Evolutionary conservation across 2,113 vertebrate genomes (phyloP).

Genomic region (Pangasianodon gigas): DNA sequence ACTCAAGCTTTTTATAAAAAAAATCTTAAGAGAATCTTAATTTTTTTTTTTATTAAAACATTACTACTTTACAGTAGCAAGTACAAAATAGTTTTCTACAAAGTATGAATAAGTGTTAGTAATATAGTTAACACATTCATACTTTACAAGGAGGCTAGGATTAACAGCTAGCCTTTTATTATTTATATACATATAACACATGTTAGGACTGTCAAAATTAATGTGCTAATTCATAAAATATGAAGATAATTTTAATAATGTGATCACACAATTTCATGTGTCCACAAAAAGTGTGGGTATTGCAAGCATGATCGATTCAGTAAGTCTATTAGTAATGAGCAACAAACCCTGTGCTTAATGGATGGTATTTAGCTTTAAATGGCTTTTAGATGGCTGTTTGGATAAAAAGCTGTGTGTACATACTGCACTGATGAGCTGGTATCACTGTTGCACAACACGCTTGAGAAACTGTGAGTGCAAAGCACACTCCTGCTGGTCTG

Average conservation of each 20-base stretch:
- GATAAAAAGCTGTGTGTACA: neutral
- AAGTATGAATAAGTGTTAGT: neutral
- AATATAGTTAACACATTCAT: neutral
- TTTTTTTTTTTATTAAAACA: neutral
- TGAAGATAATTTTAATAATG: neutral
- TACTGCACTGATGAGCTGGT: neutral
- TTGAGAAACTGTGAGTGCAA: neutral
- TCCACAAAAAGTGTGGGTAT: neutral
- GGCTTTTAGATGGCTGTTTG: neutral
- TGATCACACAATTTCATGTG: neutral
- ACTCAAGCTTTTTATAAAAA: neutral
- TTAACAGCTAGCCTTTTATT: neutral
- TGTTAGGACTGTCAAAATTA: neutral
- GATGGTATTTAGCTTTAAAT: neutral
- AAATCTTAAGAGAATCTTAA: neutral
- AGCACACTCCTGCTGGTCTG: neutral
- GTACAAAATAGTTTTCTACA: neutral
- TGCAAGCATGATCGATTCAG: neutral
- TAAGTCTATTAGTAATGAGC: neutral
- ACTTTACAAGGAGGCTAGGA: neutral
- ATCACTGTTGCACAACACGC: neutral
- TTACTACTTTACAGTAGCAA: neutral
- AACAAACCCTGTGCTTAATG: neutral
- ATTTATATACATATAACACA: neutral
- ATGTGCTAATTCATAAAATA: neutral